Conservation (phyloP, 2,888 invertebrate species). For the Phoenoteleia sp. region DNA sequence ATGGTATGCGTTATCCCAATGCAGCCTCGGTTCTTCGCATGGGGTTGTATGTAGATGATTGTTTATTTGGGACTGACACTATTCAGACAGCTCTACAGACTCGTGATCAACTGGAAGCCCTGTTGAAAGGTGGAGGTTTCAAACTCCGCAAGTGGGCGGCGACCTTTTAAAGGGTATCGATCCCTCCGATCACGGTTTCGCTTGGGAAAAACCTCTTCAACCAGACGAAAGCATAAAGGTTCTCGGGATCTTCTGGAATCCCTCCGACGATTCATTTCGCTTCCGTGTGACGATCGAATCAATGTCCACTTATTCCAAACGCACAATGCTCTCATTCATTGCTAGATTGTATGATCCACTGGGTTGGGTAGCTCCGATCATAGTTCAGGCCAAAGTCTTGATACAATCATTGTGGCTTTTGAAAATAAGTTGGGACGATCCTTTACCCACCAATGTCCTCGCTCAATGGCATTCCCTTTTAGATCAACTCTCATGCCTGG, state of each 20-base stretch:
- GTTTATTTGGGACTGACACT: not conserved
- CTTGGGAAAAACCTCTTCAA: too few species aligned
- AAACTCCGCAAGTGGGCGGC: too few species aligned
- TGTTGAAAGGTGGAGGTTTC: too few species aligned
- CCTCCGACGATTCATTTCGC: not conserved
- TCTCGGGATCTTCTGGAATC: not conserved
- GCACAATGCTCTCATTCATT: not conserved
- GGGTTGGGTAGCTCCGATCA: not conserved
- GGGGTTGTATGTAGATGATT: not conserved
- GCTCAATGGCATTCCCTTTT: not conserved
- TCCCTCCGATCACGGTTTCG: too few species aligned
- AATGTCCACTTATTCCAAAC: not conserved
- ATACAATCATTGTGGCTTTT: not conserved
- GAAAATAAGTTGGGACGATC: not conserved
- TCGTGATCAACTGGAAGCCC: too few species aligned
- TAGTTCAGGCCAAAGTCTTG: constrained; percentile 6
- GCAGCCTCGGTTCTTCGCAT: not conserved
- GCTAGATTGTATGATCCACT: not conserved
- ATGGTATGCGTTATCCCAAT: too few species aligned
- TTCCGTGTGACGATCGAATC: not conserved
- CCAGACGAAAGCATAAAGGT: not conserved
- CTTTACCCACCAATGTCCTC: not conserved
- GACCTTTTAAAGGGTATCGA: too few species aligned
- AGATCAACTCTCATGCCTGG: not conserved
- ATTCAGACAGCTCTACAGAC: not conserved